Base-by-base conservation (phyloP, 1,140 invertebrate genomes). In the Pomacea maculata region DNA sequence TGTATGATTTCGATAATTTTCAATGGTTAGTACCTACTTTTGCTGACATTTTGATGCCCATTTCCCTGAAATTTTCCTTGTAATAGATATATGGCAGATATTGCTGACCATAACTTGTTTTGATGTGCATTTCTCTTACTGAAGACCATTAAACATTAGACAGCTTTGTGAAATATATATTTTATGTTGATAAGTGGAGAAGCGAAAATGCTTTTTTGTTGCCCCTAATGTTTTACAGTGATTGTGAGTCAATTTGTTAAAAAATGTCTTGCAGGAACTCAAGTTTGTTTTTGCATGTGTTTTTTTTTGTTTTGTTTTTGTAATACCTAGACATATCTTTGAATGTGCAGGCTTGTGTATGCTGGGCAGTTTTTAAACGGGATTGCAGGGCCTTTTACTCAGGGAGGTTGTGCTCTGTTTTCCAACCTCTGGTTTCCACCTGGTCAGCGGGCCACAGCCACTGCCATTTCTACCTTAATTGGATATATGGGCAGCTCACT, bases 361-460 rank as follows among this genome's bases (percentile, higher is more conserved):
- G 65, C 77, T 21, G 83, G 83, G 45, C 84, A 85, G 70, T 79
- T 91, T n/a, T 12, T 91, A 12, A 87, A 89, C 78, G 91, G 91
- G 8, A 81, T 90, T 52, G 86, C 87, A 25, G 89, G 89, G 5
- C 86, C 88, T 0, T 83, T 90, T 14, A 82, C 88, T 7, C 86
- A 87, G 72, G 83, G 87, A 11, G 89, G 87, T 1, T 87, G 89
- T 6, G 79, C 90, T 2, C 78, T 89, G 6, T 57, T 89, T 15
- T 88, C 88, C 15, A 83, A 85, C 34, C 76, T 84, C n/a, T 90
- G 89, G 89, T 89, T 90, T 76, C 88, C 89, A 12, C 80, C 80
- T 12, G 80, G 88, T 52, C 88, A 90, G 76, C 75, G 89, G 45
- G 85, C 89, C 21, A 89, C 88, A 4, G 88, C 89, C 15, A 89